Evolutionary conservation across 2,113 vertebrate species (phyloP).

Genomic region (Aythya baeri): DNA sequence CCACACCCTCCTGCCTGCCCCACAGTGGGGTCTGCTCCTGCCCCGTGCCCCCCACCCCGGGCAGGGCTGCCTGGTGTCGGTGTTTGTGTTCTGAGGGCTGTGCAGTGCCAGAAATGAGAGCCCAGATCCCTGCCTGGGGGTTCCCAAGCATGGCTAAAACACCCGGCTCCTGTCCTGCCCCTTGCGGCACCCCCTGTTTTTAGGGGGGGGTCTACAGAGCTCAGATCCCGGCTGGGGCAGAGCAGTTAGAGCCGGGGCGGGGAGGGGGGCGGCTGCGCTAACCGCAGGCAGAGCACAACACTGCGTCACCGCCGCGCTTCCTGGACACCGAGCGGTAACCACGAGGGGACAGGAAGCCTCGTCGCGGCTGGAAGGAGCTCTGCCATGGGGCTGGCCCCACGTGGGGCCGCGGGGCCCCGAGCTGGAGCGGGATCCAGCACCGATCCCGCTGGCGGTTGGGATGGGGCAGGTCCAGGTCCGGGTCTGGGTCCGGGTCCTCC

Average conservation of each 20-base stretch:
- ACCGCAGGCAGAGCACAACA: slow-evolving; percentile 15
- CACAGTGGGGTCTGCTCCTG: neutral
- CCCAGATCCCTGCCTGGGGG: neutral
- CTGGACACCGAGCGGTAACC: neutral
- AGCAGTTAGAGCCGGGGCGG: neutral
- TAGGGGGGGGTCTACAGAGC: neutral
- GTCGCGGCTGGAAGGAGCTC: neutral
- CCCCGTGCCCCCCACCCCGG: neutral
- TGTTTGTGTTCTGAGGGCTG: neutral
- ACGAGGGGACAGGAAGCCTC: neutral
- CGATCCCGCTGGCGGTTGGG: neutral
- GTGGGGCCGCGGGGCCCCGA: neutral
- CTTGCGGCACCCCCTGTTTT: neutral
- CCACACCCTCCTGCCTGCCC: too few relatives aligned
- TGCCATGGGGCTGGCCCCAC: neutral
- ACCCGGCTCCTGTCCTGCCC: neutral
- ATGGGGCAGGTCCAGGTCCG: neutral
- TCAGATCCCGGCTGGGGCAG: neutral
- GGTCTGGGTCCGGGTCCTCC: neutral
- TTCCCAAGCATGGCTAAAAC: neutral
- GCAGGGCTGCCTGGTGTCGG: neutral
- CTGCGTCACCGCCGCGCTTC: neutral
- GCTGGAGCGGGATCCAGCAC: neutral
- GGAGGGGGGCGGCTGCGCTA: neutral
- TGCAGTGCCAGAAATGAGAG: neutral